These are phyloP conservation scores for Latheticus oryzae DNA, from an alignment of 2,888 invertebrate species.

Conservation along the genomic window DNA sequence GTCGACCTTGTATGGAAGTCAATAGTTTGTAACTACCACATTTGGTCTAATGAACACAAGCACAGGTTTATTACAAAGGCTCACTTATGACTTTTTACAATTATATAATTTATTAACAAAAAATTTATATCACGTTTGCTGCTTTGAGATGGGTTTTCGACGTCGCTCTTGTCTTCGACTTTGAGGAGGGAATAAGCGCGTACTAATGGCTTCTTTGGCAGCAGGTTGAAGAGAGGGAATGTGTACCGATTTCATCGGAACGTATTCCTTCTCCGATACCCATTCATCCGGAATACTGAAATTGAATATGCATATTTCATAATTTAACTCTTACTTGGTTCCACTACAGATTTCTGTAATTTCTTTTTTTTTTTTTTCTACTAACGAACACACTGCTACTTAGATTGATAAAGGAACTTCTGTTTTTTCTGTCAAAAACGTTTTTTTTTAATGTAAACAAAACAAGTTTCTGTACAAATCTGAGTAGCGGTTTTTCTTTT, in stretches of 20 bases:
- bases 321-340: too few species aligned
- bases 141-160: constrained; percentile 59
- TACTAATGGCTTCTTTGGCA: constrained; percentile 68
- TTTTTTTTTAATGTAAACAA: too few species aligned
- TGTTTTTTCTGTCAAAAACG: too few species aligned
- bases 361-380: too few species aligned
- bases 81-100: constrained; percentile 49
- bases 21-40: constrained; percentile 1
- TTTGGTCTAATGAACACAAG: constrained; percentile 40
- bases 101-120: constrained; percentile 49
- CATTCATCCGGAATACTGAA: constrained; percentile 86
- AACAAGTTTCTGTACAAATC: background rate
- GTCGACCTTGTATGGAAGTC: constrained; percentile 11
- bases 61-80: constrained; percentile 50
- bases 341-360: too few species aligned
- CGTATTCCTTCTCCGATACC: constrained; percentile 80
- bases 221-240: constrained; percentile 68
- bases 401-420: too few species aligned
- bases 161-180: constrained; percentile 55
- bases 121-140: constrained; percentile 57
- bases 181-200: constrained; percentile 65
- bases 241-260: constrained; percentile 72
- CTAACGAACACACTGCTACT: too few species aligned
- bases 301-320: too few species aligned
- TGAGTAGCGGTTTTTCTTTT: constrained; percentile 23